Base-by-base conservation (phyloP, 2,888 invertebrate genomes). In the Pyrocoelia pectoralis region DNA sequence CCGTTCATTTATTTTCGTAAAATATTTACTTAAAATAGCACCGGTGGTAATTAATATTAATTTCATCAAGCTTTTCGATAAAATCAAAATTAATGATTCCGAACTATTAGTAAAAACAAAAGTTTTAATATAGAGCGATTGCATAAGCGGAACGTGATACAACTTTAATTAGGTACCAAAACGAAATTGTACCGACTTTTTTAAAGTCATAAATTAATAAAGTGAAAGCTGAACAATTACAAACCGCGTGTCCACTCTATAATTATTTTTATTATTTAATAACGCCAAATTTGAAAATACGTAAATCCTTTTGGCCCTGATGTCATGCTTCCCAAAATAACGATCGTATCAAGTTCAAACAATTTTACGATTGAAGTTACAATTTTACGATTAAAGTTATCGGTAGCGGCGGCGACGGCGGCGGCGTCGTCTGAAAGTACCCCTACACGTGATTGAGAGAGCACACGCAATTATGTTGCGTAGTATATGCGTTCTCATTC, bases 251-350 rank as follows among this genome's bases (percentile, higher is more conserved):
- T n/a, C n/a, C n/a, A n/a, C n/a, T n/a, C n/a, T n/a, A n/a, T n/a
- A n/a, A n/a, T n/a, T n/a, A n/a, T n/a, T n/a, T n/a, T n/a, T n/a
- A n/a, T n/a, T n/a, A n/a, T n/a, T n/a, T n/a, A n/a, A n/a, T n/a
- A n/a, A n/a, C n/a, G n/a, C n/a, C 29, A 17, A 43, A 52, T 52
- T 56, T 57, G 51, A 58, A 58, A 58, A 52, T 14, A 52, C 17
- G 28, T 13, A 50, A 13, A 48, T 48, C 56, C n/a, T 38, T 10
- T 48, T 24, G n/a, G 29, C 5, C 15, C 58, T 61, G 61, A 61
- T 56, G 61, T 61, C 56, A 61, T 56, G 33, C 40, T 55, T 55
- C 50, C 51, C 41, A 17, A 55, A 61, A 61, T 60, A 60, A 49
- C 49, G 10, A 1, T 12, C 28, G 18, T 13, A 48, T 56, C 19